These are phyloP conservation scores for Caenorhabditis briggsae DNA, from an alignment of 1,140 invertebrate species.

Conservation along the genomic window DNA sequence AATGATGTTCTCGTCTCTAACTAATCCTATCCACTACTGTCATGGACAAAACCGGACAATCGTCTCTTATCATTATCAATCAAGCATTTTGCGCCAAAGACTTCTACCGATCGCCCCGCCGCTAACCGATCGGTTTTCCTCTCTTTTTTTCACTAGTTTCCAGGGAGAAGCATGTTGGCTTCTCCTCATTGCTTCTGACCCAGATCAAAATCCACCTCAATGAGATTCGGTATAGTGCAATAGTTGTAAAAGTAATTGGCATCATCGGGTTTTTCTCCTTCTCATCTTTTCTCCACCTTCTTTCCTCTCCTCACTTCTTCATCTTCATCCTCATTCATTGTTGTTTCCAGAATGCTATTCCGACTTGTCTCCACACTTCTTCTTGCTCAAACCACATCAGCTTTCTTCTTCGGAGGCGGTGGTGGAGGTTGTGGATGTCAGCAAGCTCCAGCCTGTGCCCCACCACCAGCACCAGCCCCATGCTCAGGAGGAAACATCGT, in stretches of 20 bases:
- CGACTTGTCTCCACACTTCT: constrained; percentile 48
- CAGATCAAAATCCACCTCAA: constrained; percentile 34
- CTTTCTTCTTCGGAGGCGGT: constrained; percentile 49
- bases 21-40: background rate
- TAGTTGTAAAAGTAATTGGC: constrained; percentile 55
- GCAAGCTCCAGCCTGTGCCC: constrained; percentile 39
- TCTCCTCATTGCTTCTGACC: constrained; percentile 19
- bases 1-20: constrained; percentile 15
- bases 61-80: constrained; percentile 48
- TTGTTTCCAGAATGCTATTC: constrained; percentile 51
- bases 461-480: constrained; percentile 38
- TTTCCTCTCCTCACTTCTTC: background rate
- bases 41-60: constrained; percentile 17
- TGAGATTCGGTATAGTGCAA: constrained; percentile 26
- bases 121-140: constrained; percentile 45
- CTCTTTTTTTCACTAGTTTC: constrained; percentile 6
- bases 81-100: constrained; percentile 8
- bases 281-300: constrained; percentile 51
- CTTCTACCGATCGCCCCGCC: background rate
- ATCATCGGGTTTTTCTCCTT: background rate
- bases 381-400: constrained; percentile 6
- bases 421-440: constrained; percentile 58
- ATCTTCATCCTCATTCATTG: constrained; percentile 24
- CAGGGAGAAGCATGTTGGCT: constrained; percentile 17
- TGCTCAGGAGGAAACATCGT: constrained; percentile 55